These are phyloP conservation scores for Cyphomyrus plagiostoma DNA, from an alignment of 2,113 vertebrate species.

Conservation along the genomic window DNA sequence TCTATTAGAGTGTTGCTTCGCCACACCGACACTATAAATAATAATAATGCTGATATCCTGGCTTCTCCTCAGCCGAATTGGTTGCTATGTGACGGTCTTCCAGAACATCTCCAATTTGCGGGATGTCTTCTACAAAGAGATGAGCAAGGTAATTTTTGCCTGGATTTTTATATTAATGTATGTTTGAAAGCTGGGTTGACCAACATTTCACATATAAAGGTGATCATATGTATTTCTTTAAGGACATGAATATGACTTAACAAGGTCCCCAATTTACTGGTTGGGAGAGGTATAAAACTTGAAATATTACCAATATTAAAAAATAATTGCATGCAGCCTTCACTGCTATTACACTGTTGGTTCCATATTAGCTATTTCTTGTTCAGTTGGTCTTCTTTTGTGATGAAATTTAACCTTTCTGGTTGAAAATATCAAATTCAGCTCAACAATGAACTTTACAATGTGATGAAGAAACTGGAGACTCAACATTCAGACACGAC, in stretches of 20 bases:
- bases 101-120: conserved; percentile 87
- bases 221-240: neutral
- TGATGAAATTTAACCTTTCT: neutral
- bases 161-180: neutral
- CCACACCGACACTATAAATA: neutral
- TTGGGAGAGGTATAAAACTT: neutral
- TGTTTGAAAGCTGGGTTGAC: neutral
- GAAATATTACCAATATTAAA: neutral
- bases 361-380: neutral
- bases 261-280: neutral
- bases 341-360: neutral
- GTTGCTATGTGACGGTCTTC: conserved; percentile 57
- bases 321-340: neutral
- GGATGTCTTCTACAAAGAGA: conserved; percentile 92
- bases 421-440: conserved; percentile 26
- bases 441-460: conserved; percentile 76
- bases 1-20: neutral
- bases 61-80: conserved; percentile 66
- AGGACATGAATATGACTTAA: neutral
- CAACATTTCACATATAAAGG: neutral
- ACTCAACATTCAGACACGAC: conserved; percentile 82
- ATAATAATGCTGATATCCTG: neutral
- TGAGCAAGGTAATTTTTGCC: conserved; percentile 77
- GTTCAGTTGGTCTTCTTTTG: neutral
- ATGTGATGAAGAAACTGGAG: conserved; percentile 84